These are phyloP conservation scores for Dorcus parallelipipedus DNA, from an alignment of 2,888 invertebrate genomes.

Conservation along the genomic window DNA sequence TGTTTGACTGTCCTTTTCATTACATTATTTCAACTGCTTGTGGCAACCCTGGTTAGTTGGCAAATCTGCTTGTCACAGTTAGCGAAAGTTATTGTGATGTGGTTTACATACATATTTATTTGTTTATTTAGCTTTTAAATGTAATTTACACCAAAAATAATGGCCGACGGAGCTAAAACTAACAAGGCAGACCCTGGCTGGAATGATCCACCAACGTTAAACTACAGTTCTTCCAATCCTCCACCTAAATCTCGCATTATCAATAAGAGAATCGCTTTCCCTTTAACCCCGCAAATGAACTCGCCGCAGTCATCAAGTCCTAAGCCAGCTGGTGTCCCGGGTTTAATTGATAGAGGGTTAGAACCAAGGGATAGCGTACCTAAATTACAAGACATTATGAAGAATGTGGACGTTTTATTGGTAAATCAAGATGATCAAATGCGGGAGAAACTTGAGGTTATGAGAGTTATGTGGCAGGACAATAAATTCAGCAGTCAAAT, in stretches of 20 bases:
- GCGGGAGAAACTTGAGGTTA: slow-evolving; percentile 1
- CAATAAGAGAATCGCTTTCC: slow-evolving; percentile 17
- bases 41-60: too few relatives aligned
- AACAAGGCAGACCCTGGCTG: slow-evolving; percentile 11
- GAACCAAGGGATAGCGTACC: neutral
- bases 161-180: too few relatives aligned
- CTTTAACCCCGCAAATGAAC: slow-evolving; percentile 6
- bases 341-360: neutral
- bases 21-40: too few relatives aligned
- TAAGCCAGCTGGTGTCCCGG: neutral
- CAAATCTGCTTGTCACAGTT: too few relatives aligned
- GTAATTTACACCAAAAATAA: too few relatives aligned
- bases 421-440: neutral
- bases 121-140: too few relatives aligned
- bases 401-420: neutral
- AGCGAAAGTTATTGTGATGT: too few relatives aligned
- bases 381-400: slow-evolving; percentile 5
- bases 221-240: slow-evolving; percentile 14
- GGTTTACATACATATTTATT: too few relatives aligned
- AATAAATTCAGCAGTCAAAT: slow-evolving; percentile 4
- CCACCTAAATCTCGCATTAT: slow-evolving; percentile 15
- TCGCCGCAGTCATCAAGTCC: neutral
- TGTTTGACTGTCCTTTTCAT: too few relatives aligned
- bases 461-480: slow-evolving; percentile 8
- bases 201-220: slow-evolving; percentile 16